These are phyloP conservation scores for Psilanteris sp. DNA, from an alignment of 1,140 invertebrate genomes.

Conservation along the genomic window DNA sequence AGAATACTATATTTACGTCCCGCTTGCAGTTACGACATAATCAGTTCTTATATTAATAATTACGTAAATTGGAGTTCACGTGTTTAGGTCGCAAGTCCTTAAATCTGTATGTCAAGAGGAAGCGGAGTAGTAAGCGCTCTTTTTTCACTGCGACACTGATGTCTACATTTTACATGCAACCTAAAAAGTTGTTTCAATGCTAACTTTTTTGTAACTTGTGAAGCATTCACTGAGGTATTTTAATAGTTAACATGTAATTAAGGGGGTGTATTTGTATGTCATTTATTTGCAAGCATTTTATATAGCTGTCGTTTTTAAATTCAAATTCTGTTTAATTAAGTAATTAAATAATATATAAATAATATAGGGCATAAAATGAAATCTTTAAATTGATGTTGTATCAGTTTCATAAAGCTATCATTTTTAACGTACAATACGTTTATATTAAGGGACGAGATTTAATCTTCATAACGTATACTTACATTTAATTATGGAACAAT, in stretches of 20 bases:
- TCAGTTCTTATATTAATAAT: constrained; percentile 37
- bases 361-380: too few species aligned
- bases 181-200: constrained; percentile 14
- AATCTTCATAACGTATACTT: too few species aligned
- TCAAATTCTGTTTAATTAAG: too few species aligned
- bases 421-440: too few species aligned
- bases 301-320: too few species aligned
- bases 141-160: constrained; percentile 8
- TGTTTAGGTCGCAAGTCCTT: constrained; percentile 37
- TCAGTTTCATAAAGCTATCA: too few species aligned
- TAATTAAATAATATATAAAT: too few species aligned
- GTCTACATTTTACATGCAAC: constrained; percentile 35
- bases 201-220: background rate
- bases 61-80: constrained; percentile 40
- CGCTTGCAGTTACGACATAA: constrained; percentile 9
- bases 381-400: too few species aligned
- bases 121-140: constrained; percentile 1
- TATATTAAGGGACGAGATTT: too few species aligned
- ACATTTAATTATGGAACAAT: too few species aligned
- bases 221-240: background rate
- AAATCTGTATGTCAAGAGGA: constrained; percentile 37
- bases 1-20: too few species aligned
- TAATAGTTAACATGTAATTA: constrained; percentile 1
- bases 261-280: background rate
- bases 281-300: too few species aligned